These are phyloP conservation scores for Cygnus atratus DNA, from an alignment of 2,113 vertebrate species.

Conservation along the genomic window DNA sequence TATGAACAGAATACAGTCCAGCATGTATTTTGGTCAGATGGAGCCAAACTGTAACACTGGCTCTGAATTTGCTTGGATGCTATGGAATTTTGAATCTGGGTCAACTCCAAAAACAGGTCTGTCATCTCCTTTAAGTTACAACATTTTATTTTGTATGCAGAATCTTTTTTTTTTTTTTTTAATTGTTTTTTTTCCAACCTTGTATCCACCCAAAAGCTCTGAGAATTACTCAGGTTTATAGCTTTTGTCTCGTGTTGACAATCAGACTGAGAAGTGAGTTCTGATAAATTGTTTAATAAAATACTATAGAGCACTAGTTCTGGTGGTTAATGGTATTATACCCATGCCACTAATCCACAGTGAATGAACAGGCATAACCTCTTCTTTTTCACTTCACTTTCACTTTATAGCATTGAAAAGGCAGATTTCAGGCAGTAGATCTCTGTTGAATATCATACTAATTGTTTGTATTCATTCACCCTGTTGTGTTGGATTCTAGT, in stretches of 20 bases:
- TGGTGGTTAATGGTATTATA: background rate
- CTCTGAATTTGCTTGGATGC: constrained; percentile 4
- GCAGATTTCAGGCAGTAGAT: background rate
- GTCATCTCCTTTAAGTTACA: background rate
- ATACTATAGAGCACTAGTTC: background rate
- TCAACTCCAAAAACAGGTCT: background rate
- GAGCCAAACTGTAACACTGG: background rate
- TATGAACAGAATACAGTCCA: background rate
- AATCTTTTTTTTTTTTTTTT: background rate
- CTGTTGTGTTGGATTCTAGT: background rate
- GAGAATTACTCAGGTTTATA: constrained; percentile 6
- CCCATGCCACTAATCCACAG: background rate
- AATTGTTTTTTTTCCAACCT: background rate
- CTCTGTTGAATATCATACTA: background rate
- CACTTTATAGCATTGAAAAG: background rate
- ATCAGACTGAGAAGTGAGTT: background rate
- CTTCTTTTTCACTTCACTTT: background rate
- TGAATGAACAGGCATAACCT: background rate
- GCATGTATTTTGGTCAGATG: background rate
- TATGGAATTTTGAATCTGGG: background rate
- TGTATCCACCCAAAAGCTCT: background rate
- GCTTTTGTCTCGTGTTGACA: background rate
- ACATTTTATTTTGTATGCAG: background rate
- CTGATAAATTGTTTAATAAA: constrained; percentile 16
- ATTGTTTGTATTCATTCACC: background rate